Evolutionary conservation across 2,888 invertebrate species (phyloP), one percentile per base, ranked within the genome.

Genomic region (Chrysotoxum bicinctum): DNA sequence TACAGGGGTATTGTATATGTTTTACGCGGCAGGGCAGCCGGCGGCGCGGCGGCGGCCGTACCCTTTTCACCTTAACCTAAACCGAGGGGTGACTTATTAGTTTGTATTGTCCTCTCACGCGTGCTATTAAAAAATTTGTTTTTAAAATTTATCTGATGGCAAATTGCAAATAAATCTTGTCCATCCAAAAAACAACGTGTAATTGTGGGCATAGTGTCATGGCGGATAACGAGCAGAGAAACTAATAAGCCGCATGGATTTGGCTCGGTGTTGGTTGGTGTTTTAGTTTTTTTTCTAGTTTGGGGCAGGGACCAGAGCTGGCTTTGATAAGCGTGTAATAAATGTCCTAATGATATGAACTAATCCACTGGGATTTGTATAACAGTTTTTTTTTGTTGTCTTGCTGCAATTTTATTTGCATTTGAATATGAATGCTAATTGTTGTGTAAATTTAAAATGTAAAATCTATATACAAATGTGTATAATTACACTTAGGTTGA

Each of bases 141-240:
- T 56, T 66, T 66, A 5, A 35, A 64, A 68, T 84, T 79, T 74
- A 79, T 79, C 52, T 43, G 48, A 69, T 79, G 62, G 56, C 50
- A 74, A 83, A 83, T 70, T 79, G 54, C 56, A 79, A 52, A 84
- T 79, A 79, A 79, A 73, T 72, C 66, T 66, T 66, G 60, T 45
- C 32, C 35, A 43, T 66, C 35, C 23, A 54, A 77, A 81, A n/a
- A 77, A 70, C 43, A 43, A 32, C 40, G 30, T 66, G 56, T 66
- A 58, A 79, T 79, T 79, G 30, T 45, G 72, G 62, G 50, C 37
- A 26, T 2, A 40, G 54, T 73, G 40, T 68, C 40, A 58, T 32
- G 10, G 52, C 26, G 64, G 9, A 50, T 78, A 74, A 79, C 45
- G 79, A 79, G 74, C 66, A 68, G 52, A 45, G 62, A 80, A 69